These are phyloP conservation scores for Pyrochroa serraticornis DNA, from an alignment of 2,888 invertebrate species.

Conservation along the genomic window DNA sequence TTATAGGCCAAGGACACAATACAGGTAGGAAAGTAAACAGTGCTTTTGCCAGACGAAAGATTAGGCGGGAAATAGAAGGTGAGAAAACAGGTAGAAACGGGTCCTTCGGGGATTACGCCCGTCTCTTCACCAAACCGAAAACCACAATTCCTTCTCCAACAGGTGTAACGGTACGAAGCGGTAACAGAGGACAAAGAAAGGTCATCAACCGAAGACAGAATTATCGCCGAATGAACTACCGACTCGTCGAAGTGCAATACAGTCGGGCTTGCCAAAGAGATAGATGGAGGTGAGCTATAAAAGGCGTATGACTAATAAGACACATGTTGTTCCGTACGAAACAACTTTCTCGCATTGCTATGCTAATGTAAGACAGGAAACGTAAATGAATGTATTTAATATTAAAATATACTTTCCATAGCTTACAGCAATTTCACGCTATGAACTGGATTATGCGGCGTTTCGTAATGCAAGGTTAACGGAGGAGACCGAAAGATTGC, in stretches of 20 bases:
- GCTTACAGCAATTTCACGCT: constrained; percentile 30
- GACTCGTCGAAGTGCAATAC: constrained; percentile 7
- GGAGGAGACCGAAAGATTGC: background rate
- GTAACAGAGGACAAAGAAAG: constrained; percentile 36
- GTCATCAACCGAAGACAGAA: constrained; percentile 44
- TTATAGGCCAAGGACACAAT: constrained; percentile 14
- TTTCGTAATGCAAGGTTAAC: constrained; percentile 30
- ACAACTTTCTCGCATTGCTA: constrained; percentile 28
- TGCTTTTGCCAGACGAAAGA: background rate
- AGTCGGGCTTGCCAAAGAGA: constrained; percentile 8
- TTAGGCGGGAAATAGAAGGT: background rate
- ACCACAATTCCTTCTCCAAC: constrained; percentile 6
- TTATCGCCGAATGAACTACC: constrained; percentile 8
- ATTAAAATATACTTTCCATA: constrained; percentile 28
- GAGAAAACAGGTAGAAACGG: no score
- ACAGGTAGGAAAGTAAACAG: constrained; percentile 9
- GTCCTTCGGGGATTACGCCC: no score
- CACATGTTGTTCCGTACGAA: constrained; percentile 13
- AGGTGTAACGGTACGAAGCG: constrained; percentile 32
- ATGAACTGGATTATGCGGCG: constrained; percentile 21
- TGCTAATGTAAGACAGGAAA: constrained; percentile 33
- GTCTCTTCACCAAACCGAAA: no score
- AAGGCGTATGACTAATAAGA: constrained; percentile 16
- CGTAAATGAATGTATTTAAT: constrained; percentile 23
- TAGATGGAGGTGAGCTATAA: constrained; percentile 19